Base-by-base conservation (phyloP, 2,888 invertebrate genomes). In the Tricholauxania praeusta region DNA sequence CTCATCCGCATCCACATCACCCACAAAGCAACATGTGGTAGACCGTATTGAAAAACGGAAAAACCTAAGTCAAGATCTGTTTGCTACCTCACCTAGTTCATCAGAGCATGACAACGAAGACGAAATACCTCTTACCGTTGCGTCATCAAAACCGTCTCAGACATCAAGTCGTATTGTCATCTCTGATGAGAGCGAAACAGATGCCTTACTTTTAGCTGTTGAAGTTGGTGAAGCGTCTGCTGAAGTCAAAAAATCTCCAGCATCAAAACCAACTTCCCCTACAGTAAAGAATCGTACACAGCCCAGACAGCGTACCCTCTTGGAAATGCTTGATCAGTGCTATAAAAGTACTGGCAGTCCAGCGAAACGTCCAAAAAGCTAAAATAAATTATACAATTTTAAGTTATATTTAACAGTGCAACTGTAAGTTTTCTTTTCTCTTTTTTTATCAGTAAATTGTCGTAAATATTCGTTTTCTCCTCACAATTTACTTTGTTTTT, bases 241-340 rank as follows among this genome's bases (percentile, higher is more conserved):
- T 28, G 28, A 17, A n/a, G 39, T 48, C 10, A 39, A 39, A 39
- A 39, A 7, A 39, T 10, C 39, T 39, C 39, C 39, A 39, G 53
- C 71, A 1, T 62, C 64, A 2, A 67, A 66, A 28, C 15, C 47
- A 6, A 62, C 78, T 28, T 32, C 69, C 10, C 48, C 17, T 47
- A 39, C 70, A 17, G 52, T 22, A 55, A 72, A 65, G n/a, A 57
- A 71, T n/a, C 63, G 65, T 48, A 28, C 65, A 48, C 77, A 80
- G 70, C 70, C 75, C 63, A 79, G 85, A 1, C 86, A 87, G 72
- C 76, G 81, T 71, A 79, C 84, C 1, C 77, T 87, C 19, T 76
- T 87, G 53, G 87, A 87, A 60, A 86, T 87, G 87, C 80, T 87
- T 53, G 87, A 87, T 74, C 78, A 80, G 2, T 82, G 83, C 69